Base-by-base conservation (phyloP, 1,140 invertebrate genomes). In the Scaptomyza pallida region DNA sequence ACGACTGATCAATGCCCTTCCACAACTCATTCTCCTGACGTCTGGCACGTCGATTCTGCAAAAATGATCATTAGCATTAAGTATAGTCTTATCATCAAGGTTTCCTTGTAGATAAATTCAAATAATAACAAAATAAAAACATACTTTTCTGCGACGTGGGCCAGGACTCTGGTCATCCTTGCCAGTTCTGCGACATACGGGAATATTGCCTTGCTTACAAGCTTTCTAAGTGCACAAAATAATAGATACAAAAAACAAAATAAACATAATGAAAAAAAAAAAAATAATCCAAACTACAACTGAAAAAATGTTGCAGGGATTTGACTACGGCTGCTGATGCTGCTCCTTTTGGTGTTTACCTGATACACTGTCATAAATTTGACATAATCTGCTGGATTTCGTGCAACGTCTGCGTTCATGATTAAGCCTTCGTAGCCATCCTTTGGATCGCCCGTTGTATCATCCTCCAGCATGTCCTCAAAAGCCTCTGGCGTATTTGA, bases 361-460 rank as follows among this genome's bases (percentile, higher is more conserved):
- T 91, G 90, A 67, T 90, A 91, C n/a, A 75, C 57, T 1, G 90
- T 50, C 90, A 91, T 91, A 51, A 91, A 91, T 43, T 75, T 65
- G 26, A 91, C 68, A 64, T 91, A 91, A 6, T 88, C 88, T 0
- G 62, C 26, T 2, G 70, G 68, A 74, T 90, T 91, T 6, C 90
- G 76, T 13, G 83, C 75, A 47, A 88, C 89, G 64, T 85, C 69
- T 3, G 90, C 55, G 41, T 60, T 83, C 78, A 91, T 90, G 5
- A 91, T 72, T 15, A 91, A 45, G 2, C 90, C 90, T 54, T 91
- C 79, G 41, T 77, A 90, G 6, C 41, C 75, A 2, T 89, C 76
- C 23, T 47, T 68, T 0, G 51, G 54, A 1, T 75, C 78, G 2
- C 55, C 37, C 2, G 51, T 3, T 0, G 51, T 45, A 12, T 81